These are phyloP conservation scores for Epinephelus malabaricus DNA, from an alignment of 2,797 vertebrate genomes.

Conservation along the genomic window DNA sequence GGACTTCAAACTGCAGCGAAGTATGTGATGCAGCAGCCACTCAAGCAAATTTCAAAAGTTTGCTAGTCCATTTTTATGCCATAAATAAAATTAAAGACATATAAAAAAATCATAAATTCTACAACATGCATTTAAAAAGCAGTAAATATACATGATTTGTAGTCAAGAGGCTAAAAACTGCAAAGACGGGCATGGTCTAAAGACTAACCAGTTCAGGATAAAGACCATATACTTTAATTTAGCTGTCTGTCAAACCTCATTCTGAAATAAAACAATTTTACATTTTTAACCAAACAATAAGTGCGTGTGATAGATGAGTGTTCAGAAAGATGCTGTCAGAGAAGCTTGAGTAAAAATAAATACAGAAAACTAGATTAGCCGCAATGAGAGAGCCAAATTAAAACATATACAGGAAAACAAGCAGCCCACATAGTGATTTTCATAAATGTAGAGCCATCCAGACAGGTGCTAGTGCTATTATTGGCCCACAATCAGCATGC, in stretches of 20 bases:
- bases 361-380: conserved; percentile 16
- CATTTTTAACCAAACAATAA: not conserved
- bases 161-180: not conserved
- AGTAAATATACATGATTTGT: not conserved
- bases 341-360: not conserved
- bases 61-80: not conserved
- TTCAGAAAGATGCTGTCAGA: not conserved
- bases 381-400: conserved; percentile 33
- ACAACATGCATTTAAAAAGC: not conserved
- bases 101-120: not conserved
- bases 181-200: not conserved
- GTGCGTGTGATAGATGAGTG: not conserved
- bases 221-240: not conserved
- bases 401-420: conserved; percentile 51
- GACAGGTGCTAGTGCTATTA: conserved; percentile 83
- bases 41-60: not conserved
- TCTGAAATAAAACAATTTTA: not conserved
- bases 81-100: not conserved
- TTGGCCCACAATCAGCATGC: conserved; percentile 82
- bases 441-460: conserved; percentile 80
- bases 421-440: conserved; percentile 71
- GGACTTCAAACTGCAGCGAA: not conserved
- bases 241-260: not conserved
- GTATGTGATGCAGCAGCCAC: not conserved
- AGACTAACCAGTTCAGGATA: not conserved